These are phyloP conservation scores for Trachymyrmex cornetzi DNA, from an alignment of 1,140 invertebrate species.

Conservation along the genomic window DNA sequence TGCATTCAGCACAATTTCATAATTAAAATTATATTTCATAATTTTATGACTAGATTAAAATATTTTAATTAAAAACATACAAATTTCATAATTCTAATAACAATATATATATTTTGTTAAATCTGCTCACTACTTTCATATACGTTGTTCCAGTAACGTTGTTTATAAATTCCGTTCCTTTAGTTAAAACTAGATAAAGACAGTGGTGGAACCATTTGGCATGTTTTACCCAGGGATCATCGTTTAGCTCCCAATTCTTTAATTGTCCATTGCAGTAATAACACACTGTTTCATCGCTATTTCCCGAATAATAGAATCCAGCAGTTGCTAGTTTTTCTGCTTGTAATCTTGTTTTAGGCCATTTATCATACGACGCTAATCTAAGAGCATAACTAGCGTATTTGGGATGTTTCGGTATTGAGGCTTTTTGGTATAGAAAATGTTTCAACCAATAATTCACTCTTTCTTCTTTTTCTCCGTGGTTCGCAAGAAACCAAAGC, in stretches of 20 bases:
- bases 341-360: conserved; percentile 92
- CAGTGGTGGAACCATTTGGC: conserved; percentile 95
- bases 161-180: conserved; percentile 91
- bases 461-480: conserved; percentile 75
- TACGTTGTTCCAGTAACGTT: conserved; percentile 83
- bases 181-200: conserved; percentile 91
- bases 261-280: conserved; percentile 95
- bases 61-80: background rate
- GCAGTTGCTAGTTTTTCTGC: conserved; percentile 92
- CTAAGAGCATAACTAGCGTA: conserved; percentile 90
- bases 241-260: conserved; percentile 94
- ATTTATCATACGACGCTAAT: conserved; percentile 90
- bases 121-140: conserved; percentile 80
- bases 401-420: conserved; percentile 88
- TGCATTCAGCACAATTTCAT: background rate
- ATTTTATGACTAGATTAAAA: background rate
- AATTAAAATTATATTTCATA: no score
- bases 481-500: conserved; percentile 66
- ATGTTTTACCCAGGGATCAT: conserved; percentile 96
- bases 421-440: conserved; percentile 53
- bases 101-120: conserved; percentile 10
- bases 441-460: conserved; percentile 75
- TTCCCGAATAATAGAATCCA: conserved; percentile 96
- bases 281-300: conserved; percentile 94
- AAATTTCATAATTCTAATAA: background rate